Conservation (phyloP, 2,888 invertebrate genomes). For the Sphaerophoria rueppellii region DNA sequence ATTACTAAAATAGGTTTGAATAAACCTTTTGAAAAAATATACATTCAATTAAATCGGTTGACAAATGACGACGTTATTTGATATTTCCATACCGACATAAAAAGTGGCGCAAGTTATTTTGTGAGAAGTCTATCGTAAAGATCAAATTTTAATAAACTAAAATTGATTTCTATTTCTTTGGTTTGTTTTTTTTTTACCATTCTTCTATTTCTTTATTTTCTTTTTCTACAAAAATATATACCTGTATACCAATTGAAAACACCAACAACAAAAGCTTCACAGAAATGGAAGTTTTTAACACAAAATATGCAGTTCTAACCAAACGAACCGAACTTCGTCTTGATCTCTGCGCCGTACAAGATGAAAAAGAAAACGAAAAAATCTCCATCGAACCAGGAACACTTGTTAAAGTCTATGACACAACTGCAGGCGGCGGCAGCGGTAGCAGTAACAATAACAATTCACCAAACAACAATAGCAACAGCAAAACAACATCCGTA, state of each 20-base stretch:
- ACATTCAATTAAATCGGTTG: too few relatives aligned
- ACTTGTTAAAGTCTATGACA: conserved; percentile 75
- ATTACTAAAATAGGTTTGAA: too few relatives aligned
- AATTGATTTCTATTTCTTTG: conserved; percentile 36
- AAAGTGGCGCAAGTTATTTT: conserved; percentile 11
- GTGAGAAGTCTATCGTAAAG: conserved; percentile 52
- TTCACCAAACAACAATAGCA: conserved; percentile 52
- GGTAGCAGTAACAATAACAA: conserved; percentile 49
- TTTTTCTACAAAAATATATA: conserved; percentile 34
- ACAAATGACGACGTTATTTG: too few relatives aligned
- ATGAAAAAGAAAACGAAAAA: conserved; percentile 65
- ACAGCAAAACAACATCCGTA: conserved; percentile 75
- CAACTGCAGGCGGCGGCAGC: conserved; percentile 30
- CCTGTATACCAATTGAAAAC: conserved; percentile 10
- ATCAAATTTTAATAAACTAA: background rate
- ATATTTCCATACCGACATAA: too few relatives aligned
- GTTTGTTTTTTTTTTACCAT: conserved; percentile 22
- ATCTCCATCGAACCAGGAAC: conserved; percentile 75
- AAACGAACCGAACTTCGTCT: conserved; percentile 67
- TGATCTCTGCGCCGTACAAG: conserved; percentile 62
- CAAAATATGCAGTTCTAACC: conserved; percentile 68
- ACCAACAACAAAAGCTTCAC: conserved; percentile 33
- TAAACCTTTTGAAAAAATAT: too few relatives aligned
- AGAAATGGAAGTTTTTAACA: conserved; percentile 63
- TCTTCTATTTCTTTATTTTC: conserved; percentile 49